Percentiles rank a stretch among this genome's conserved stretches.
phyloP scores from a whole-genome alignment of 2,888 invertebrate species.

The Catocala fraxini region DNA sequence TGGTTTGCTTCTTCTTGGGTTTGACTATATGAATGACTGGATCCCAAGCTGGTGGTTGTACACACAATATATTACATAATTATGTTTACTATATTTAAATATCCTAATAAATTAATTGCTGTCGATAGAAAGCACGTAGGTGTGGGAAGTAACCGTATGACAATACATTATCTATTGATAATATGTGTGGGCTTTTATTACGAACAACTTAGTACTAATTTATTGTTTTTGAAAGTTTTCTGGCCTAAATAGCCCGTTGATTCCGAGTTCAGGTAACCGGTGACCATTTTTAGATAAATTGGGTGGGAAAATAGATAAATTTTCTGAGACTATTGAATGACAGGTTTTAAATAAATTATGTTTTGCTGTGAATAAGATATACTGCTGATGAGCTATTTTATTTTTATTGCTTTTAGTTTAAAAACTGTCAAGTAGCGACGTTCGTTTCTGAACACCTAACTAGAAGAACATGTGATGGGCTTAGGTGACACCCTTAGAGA shows the following conservation, averaged over 20 bases:
- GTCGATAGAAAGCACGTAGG: slow-evolving; percentile 21
- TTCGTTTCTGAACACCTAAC: no score
- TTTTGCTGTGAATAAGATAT: no score
- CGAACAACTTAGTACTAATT: slow-evolving; percentile 51
- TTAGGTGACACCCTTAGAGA: no score
- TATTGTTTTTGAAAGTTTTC: slow-evolving; percentile 65
- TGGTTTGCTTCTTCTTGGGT: no score
- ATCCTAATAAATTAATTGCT: slow-evolving; percentile 17
- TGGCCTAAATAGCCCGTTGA: slow-evolving; percentile 48
- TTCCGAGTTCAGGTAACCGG: slow-evolving; percentile 27
- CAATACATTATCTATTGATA: slow-evolving; percentile 51
- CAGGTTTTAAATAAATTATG: no score
- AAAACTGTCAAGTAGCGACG: no score
- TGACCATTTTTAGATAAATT: not conserved
- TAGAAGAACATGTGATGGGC: no score
- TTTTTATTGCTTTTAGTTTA: no score
- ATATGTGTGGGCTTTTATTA: slow-evolving; percentile 60
- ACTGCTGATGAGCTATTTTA: no score
- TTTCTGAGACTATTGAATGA: no score
- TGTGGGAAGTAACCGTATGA: slow-evolving; percentile 49
- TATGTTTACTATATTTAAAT: slow-evolving; percentile 8
- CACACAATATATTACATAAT: slow-evolving; percentile 6
- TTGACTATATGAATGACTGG: no score
- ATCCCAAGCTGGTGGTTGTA: no score
- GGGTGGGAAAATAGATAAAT: not conserved